phyloP scores from a whole-genome alignment of 2,797 vertebrate genomes.

The Urosaurus nigricauda region DNA sequence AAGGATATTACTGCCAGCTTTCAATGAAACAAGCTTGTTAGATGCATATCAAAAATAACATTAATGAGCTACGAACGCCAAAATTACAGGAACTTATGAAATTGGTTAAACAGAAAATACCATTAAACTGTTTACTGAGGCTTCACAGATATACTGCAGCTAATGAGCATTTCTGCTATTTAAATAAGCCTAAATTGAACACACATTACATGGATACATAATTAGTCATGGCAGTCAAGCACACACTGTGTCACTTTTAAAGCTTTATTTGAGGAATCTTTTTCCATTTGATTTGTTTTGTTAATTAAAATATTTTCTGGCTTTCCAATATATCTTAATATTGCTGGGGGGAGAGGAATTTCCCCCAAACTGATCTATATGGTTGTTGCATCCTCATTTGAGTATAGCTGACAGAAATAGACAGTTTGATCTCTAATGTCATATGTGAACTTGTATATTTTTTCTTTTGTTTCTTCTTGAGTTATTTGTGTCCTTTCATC shows the following conservation, averaged over 20 bases:
- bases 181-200: conserved; percentile 88
- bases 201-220: conserved; percentile 87
- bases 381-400: conserved; percentile 72
- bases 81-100: conserved; percentile 85
- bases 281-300: conserved; percentile 86
- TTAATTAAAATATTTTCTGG: conserved; percentile 84
- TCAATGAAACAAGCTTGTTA: conserved; percentile 77
- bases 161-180: conserved; percentile 87
- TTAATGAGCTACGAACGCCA: conserved; percentile 87
- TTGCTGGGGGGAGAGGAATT: conserved; percentile 68
- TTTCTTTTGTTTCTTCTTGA: conserved; percentile 62
- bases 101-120: conserved; percentile 87
- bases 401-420: conserved; percentile 65
- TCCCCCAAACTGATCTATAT: conserved; percentile 64
- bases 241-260: conserved; percentile 84
- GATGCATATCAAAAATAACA: conserved; percentile 85
- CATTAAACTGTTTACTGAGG: conserved; percentile 88
- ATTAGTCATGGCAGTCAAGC: conserved; percentile 86
- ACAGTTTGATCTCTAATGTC: conserved; percentile 60
- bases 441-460: conserved; percentile 69
- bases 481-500: conserved; percentile 55
- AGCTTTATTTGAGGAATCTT: conserved; percentile 85
- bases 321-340: conserved; percentile 81
- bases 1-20: conserved; percentile 69
- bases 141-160: conserved; percentile 86